Base-by-base conservation (phyloP, 2,797 vertebrate genomes). In the Pachyuromys duprasi region DNA sequence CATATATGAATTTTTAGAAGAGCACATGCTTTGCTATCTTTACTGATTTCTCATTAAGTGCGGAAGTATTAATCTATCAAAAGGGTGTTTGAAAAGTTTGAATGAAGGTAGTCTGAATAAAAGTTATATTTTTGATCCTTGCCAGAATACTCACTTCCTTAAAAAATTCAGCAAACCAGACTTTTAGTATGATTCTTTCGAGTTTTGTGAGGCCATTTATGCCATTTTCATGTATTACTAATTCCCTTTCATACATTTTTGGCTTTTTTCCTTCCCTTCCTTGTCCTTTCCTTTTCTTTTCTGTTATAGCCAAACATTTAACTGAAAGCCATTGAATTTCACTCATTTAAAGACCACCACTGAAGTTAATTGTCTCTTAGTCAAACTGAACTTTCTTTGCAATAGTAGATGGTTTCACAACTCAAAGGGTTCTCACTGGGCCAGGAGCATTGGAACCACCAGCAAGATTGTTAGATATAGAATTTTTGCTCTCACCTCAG, bases 1-100 rank as follows among this genome's bases (percentile, higher is more conserved):
- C 31, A 18, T 18, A 55, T 70, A 92, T 70, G 12, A 72, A 89
- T 88, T 92, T 93, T 89, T 96, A 96, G 88, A 90, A 36, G 45
- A 69, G 65, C 26, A 89, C 60, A 26, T 22, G 67, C 31, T 88
- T 92, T 45, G 45, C 33, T 81, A 33, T n/a, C 67, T 93, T 92
- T 39, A 69, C 45, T 84, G 36, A 87, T 87, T 86, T 28, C 63
- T 95, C 45, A 72, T 88, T 78, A 91, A 7, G 49, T 72, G 65
- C n/a, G 39, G 14, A 86, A 80, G 49, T 67, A 6, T 69, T 80
- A 87, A 86, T 92, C 70, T 93, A 87, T 33, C 36, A 80, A 89
- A 95, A 93, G 72, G 11, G 36, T 33, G 18, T 62, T 42, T 92
- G 67, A 88, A 72, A 55, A 91, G 3, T 86, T 90, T 76, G 53